These are phyloP conservation scores for Galerucella calmariensis DNA, from an alignment of 2,888 invertebrate species.

Conservation along the genomic window DNA sequence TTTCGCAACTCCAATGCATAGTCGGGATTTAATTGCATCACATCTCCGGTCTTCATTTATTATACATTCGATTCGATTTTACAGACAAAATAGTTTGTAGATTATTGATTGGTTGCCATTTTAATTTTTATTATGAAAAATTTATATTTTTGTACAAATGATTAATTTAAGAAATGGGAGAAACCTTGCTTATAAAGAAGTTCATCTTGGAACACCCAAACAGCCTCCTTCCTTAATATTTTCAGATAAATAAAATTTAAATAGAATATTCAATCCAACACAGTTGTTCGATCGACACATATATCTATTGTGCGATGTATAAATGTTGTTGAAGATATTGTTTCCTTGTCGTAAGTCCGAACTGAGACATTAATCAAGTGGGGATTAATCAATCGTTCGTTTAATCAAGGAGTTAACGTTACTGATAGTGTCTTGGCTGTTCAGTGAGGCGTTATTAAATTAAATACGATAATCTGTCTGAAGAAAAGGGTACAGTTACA, in stretches of 20 bases:
- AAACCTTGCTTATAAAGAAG: too few relatives aligned
- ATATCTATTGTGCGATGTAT: too few relatives aligned
- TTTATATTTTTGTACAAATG: too few relatives aligned
- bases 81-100: conserved; percentile 37
- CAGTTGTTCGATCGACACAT: too few relatives aligned
- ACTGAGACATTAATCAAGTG: conserved; percentile 12
- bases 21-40: conserved; percentile 60
- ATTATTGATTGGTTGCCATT: not conserved
- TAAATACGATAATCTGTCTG: conserved; percentile 26
- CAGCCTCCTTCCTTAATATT: too few relatives aligned
- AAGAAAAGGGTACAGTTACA: conserved; percentile 32
- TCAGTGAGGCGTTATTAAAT: conserved; percentile 27
- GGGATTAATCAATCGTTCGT: conserved; percentile 11
- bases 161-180: too few relatives aligned
- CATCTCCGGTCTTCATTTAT: conserved; percentile 58
- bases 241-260: too few relatives aligned
- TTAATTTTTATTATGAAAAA: too few relatives aligned
- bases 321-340: conserved; percentile 7
- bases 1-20: conserved; percentile 59
- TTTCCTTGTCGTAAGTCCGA: not conserved
- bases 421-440: conserved; percentile 24
- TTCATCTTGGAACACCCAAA: too few relatives aligned
- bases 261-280: too few relatives aligned
- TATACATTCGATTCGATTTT: conserved; percentile 55
- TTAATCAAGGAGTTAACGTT: conserved; percentile 15